Percentiles rank a stretch among this genome's conserved stretches.
Conservation (phyloP, 2,113 vertebrate genomes). For the Grallaria varia region DNA sequence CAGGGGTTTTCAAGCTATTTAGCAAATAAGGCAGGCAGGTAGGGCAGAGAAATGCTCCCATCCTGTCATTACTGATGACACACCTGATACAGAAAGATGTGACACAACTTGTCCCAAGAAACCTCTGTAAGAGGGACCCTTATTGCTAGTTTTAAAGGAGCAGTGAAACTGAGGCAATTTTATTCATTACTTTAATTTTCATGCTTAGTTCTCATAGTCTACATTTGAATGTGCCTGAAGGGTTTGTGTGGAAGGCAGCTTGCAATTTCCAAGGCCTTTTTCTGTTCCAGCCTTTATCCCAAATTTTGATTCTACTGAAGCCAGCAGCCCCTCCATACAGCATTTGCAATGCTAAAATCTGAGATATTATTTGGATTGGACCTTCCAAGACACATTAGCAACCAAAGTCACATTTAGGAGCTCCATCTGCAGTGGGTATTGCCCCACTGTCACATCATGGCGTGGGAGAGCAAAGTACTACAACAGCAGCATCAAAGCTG, state of each 20-base stretch:
- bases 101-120: constrained; percentile 13
- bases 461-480: background rate
- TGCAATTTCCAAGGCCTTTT: background rate
- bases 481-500: background rate
- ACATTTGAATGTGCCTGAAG: background rate
- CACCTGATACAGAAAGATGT: constrained; percentile 2
- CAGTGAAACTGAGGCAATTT: background rate
- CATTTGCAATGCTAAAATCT: background rate
- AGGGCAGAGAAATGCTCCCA: background rate
- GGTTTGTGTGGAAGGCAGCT: background rate
- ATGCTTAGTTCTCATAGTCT: background rate
- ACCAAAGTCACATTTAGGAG: background rate
- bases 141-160: background rate
- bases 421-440: background rate
- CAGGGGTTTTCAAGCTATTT: background rate
- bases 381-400: background rate
- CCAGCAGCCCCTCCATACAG: background rate
- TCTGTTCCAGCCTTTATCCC: background rate
- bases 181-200: background rate
- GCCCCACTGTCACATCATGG: background rate
- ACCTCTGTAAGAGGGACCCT: background rate
- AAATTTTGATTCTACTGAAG: background rate
- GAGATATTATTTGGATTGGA: background rate
- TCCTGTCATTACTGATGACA: constrained; percentile 17
- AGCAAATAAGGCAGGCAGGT: background rate